Evolutionary conservation across 2,888 invertebrate species (phyloP).

Genomic region (Agonopterix alstromeriana): DNA sequence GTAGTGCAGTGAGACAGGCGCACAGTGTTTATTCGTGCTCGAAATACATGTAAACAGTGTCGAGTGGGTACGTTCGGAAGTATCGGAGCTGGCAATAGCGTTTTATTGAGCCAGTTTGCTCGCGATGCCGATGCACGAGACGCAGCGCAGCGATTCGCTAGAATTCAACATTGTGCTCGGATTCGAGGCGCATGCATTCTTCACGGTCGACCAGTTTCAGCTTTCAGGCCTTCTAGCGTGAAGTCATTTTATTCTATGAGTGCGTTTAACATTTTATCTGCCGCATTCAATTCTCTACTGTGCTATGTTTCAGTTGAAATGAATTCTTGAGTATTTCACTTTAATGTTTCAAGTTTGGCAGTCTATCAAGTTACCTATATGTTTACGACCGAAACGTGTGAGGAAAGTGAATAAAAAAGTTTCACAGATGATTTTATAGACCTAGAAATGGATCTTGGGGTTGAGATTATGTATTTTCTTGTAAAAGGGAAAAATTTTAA

Average conservation of each 20-base stretch:
- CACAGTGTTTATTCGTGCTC: constrained; percentile 36
- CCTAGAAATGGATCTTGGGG: too few relatives aligned
- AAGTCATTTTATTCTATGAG: constrained; percentile 7
- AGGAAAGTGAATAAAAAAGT: too few relatives aligned
- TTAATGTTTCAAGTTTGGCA: not conserved
- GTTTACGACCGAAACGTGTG: too few relatives aligned
- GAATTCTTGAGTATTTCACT: not conserved
- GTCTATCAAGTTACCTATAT: not conserved
- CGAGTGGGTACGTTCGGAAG: constrained; percentile 4
- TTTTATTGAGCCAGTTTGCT: constrained; percentile 35
- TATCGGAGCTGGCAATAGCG: constrained; percentile 22
- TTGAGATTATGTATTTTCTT: too few relatives aligned
- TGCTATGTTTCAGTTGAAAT: too few relatives aligned
- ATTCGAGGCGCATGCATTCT: constrained; percentile 41
- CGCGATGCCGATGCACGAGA: constrained; percentile 11
- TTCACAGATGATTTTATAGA: too few relatives aligned
- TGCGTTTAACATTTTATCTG: too few relatives aligned
- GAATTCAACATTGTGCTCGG: constrained; percentile 36
- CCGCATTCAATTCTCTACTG: too few relatives aligned
- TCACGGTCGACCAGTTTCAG: constrained; percentile 30
- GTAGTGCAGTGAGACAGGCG: constrained; percentile 23
- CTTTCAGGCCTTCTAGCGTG: constrained; percentile 13
- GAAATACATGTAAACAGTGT: constrained; percentile 38
- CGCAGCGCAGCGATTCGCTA: constrained; percentile 18
- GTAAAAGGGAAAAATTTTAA: too few relatives aligned